Evolutionary conservation across 1,140 invertebrate species (phyloP).

Genomic region (Chlorops oryzae): DNA sequence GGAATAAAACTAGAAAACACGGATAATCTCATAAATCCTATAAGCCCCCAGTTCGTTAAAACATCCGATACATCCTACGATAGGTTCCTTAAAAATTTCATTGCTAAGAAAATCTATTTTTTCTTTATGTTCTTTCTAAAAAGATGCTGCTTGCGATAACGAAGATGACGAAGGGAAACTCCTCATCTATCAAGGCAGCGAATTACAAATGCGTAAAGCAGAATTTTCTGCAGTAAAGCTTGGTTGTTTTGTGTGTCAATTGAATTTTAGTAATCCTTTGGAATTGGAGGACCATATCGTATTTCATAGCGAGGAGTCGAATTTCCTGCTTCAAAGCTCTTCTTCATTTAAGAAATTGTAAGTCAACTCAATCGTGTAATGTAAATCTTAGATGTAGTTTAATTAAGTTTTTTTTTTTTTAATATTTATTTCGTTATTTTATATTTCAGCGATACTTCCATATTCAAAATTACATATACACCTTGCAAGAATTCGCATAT

Average conservation of each 20-base stretch:
- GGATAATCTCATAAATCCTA: background rate
- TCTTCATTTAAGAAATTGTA: slow-evolving; percentile 26
- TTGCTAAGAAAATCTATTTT: background rate
- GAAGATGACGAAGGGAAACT: slow-evolving; percentile 11
- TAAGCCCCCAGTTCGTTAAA: too few relatives aligned
- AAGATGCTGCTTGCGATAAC: slow-evolving; percentile 25
- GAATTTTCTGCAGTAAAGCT: slow-evolving; percentile 27
- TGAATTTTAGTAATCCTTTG: slow-evolving; percentile 32
- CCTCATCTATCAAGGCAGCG: slow-evolving; percentile 32
- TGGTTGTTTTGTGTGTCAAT: slow-evolving; percentile 37
- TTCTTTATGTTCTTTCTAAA: background rate
- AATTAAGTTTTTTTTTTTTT: background rate
- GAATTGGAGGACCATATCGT: slow-evolving; percentile 39
- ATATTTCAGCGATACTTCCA: slow-evolving; percentile 19
- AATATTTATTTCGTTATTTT: slow-evolving; percentile 2
- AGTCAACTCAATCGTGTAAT: slow-evolving; percentile 6
- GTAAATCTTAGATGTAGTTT: background rate
- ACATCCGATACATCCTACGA: too few relatives aligned
- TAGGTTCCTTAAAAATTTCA: background rate
- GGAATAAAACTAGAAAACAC: slow-evolving; percentile 12
- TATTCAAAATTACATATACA: slow-evolving; percentile 29
- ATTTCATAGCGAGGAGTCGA: slow-evolving; percentile 36
- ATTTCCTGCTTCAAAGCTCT: slow-evolving; percentile 31
- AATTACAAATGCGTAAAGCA: slow-evolving; percentile 3
- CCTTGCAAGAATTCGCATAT: slow-evolving; percentile 38